Evolutionary conservation across 2,797 vertebrate species (phyloP).

Genomic region (Phrynocephalus guinanensis): DNA sequence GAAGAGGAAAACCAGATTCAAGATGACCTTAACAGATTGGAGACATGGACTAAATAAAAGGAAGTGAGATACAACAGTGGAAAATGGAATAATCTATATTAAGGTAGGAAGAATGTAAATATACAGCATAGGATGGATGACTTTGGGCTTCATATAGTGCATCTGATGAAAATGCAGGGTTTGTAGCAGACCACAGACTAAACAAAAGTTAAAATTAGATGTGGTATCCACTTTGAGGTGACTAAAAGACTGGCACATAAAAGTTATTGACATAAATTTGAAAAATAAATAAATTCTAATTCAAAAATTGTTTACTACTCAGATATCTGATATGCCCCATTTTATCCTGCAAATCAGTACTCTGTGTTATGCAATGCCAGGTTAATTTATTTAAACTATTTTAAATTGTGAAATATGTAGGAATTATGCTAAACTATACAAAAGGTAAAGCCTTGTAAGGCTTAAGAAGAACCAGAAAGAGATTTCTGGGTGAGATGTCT

Average conservation of each 20-base stretch:
- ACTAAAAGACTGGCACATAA: neutral
- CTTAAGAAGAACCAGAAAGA: neutral
- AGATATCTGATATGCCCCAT: neutral
- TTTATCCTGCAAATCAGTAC: slow-evolving; percentile 2
- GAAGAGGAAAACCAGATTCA: neutral
- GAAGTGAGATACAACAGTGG: neutral
- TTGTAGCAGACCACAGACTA: too few species aligned
- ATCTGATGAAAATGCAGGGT: neutral
- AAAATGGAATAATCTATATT: neutral
- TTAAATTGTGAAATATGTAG: neutral
- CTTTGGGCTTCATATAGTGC: neutral
- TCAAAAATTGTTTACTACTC: slow-evolving; percentile 17
- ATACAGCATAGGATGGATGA: neutral
- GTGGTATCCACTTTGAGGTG: neutral
- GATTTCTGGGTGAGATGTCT: slow-evolving; percentile 28
- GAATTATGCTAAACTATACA: neutral
- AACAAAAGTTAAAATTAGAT: too few species aligned
- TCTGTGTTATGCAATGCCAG: slow-evolving; percentile 13
- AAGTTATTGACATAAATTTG: neutral
- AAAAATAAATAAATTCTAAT: neutral
- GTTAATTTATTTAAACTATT: slow-evolving; percentile 10
- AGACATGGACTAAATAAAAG: neutral
- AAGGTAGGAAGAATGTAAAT: neutral
- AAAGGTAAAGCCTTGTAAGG: neutral
- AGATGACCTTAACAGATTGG: neutral